These are phyloP conservation scores for Tanytarsus gracilentus DNA, from an alignment of 2,888 invertebrate species.

Conservation along the genomic window DNA sequence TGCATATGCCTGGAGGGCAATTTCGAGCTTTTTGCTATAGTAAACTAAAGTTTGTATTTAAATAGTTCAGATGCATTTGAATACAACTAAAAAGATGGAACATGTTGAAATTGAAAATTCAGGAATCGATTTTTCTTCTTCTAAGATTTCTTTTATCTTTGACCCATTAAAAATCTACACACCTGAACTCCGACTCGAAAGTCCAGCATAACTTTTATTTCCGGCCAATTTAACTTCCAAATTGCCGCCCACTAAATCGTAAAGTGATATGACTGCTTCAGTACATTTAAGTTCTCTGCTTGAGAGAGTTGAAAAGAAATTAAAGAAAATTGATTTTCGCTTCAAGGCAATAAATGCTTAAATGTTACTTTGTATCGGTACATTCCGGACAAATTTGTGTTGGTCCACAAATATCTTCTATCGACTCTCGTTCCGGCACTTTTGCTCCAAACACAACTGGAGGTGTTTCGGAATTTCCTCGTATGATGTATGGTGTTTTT, in stretches of 20 bases:
- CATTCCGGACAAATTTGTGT: slow-evolving; percentile 54
- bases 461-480: slow-evolving; percentile 40
- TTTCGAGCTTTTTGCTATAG: too few species aligned
- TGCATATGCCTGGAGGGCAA: too few species aligned
- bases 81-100: too few species aligned
- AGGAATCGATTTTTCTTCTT: background rate
- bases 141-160: background rate
- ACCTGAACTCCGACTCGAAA: slow-evolving; percentile 47
- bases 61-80: background rate
- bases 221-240: slow-evolving; percentile 49
- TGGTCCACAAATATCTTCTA: slow-evolving; percentile 54
- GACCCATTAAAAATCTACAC: slow-evolving; percentile 29
- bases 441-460: slow-evolving; percentile 49
- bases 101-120: background rate
- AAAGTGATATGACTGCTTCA: slow-evolving; percentile 49
- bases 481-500: slow-evolving; percentile 45
- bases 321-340: background rate
- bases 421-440: slow-evolving; percentile 51
- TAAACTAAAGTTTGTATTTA: too few species aligned
- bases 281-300: slow-evolving; percentile 48
- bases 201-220: slow-evolving; percentile 50
- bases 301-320: slow-evolving; percentile 11
- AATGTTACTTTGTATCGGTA: slow-evolving; percentile 44
- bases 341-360: slow-evolving; percentile 30
- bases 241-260: slow-evolving; percentile 47